These are phyloP conservation scores for Gastracanthus pulcherrimus DNA, from an alignment of 2,888 invertebrate genomes.

Conservation along the genomic window DNA sequence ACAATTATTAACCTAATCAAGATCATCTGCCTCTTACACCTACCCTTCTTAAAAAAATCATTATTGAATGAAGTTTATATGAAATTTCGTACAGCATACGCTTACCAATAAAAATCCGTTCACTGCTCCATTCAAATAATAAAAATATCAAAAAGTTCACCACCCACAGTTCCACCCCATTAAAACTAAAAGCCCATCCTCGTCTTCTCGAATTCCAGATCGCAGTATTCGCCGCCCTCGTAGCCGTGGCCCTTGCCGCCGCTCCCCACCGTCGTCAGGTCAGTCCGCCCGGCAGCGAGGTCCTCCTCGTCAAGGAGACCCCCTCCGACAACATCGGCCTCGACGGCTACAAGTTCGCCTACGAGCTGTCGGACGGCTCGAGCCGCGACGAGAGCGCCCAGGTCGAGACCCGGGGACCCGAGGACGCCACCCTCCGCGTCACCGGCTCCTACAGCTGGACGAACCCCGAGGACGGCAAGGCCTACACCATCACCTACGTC, in stretches of 20 bases:
- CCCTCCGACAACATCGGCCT: slow-evolving; percentile 48
- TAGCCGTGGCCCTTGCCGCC: neutral
- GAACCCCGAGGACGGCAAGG: slow-evolving; percentile 60
- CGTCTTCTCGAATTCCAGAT: too few relatives aligned
- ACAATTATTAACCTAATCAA: too few relatives aligned
- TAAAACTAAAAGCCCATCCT: too few relatives aligned
- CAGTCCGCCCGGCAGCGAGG: neutral
- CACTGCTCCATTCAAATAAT: too few relatives aligned
- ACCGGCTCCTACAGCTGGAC: slow-evolving; percentile 67
- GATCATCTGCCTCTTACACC: too few relatives aligned
- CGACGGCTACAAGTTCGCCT: slow-evolving; percentile 37
- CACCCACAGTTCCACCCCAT: too few relatives aligned
- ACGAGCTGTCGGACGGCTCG: slow-evolving; percentile 42
- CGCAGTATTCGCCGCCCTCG: neutral
- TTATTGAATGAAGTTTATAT: too few relatives aligned
- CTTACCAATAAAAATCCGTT: too few relatives aligned
- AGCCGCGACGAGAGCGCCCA: slow-evolving; percentile 41
- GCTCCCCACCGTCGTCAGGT: neutral
- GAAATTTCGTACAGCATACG: too few relatives aligned
- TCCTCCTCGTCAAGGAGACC: slow-evolving; percentile 14
- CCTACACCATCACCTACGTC: slow-evolving; percentile 64
- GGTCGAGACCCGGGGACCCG: slow-evolving; percentile 13
- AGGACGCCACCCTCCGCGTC: slow-evolving; percentile 59
- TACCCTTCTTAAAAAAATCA: too few relatives aligned
- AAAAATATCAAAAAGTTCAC: too few relatives aligned